Percentiles rank a stretch among this genome's conserved stretches.
Evolutionary conservation across 2,797 vertebrate genomes (phyloP).

Genomic region (Mormyrops attenuatus): DNA sequence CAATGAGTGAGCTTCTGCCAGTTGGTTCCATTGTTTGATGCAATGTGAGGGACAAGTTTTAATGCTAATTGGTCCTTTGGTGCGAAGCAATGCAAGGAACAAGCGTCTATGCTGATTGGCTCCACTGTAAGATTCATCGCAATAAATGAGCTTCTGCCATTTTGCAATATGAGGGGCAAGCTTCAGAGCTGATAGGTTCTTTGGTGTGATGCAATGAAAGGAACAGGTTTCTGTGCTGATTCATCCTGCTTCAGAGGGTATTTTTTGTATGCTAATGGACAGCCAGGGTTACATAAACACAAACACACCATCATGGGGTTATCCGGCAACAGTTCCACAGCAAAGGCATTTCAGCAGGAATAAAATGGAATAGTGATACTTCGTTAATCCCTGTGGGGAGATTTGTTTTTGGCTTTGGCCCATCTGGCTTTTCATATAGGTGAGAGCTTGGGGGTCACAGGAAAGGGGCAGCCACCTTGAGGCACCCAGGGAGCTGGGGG

Average conservation of each 20-base stretch:
- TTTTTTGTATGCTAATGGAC: neutral
- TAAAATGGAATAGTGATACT: neutral
- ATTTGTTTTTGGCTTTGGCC: neutral
- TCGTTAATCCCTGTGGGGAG: neutral
- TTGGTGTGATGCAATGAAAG: neutral
- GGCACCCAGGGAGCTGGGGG: neutral
- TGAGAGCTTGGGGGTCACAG: neutral
- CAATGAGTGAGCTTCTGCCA: neutral
- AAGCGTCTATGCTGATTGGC: neutral
- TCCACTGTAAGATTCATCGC: neutral
- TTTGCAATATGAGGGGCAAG: neutral
- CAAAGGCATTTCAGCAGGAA: neutral
- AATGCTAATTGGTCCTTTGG: neutral
- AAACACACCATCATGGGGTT: neutral
- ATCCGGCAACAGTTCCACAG: neutral
- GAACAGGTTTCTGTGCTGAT: neutral
- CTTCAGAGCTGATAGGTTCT: neutral
- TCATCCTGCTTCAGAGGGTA: neutral
- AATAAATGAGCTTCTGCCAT: no score
- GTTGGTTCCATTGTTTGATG: slow-evolving; percentile 5
- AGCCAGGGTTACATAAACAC: neutral
- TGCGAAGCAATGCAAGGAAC: neutral
- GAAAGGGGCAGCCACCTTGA: neutral
- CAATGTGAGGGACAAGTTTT: neutral
- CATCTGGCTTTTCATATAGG: neutral